phyloP scores from a whole-genome alignment of 2,888 invertebrate species.

The Trissoscelio sp. region DNA sequence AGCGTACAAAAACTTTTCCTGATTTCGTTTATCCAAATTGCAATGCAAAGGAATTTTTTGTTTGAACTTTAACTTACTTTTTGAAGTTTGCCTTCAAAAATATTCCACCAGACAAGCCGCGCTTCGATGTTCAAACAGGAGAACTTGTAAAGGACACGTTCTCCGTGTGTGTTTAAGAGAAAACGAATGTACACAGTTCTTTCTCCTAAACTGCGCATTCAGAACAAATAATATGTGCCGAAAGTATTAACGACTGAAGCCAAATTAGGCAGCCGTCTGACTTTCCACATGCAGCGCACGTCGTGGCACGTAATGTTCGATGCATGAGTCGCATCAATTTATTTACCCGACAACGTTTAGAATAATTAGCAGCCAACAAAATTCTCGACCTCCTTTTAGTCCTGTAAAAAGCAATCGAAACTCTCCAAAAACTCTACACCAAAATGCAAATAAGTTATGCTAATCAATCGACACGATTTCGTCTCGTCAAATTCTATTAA shows the following conservation, averaged over 20 bases:
- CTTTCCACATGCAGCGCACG: conserved; percentile 28
- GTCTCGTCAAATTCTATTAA: neutral
- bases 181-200: conserved; percentile 14
- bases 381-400: conserved; percentile 15
- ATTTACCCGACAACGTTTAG: conserved; percentile 31
- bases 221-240: conserved; percentile 22
- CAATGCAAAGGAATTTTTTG: neutral
- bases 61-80: neutral
- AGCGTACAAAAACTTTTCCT: neutral
- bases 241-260: conserved; percentile 25
- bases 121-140: neutral
- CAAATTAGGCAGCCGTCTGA: conserved; percentile 2
- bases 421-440: neutral
- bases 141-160: neutral
- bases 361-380: conserved; percentile 32
- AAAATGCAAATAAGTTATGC: conserved; percentile 15
- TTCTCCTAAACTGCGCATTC: conserved; percentile 4
- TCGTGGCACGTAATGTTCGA: neutral
- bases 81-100: neutral
- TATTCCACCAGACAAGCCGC: neutral
- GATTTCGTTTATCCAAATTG: neutral
- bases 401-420: neutral
- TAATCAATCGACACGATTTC: conserved; percentile 15
- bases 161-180: conserved; percentile 25
- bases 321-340: conserved; percentile 22